Base-by-base conservation (phyloP, 2,797 vertebrate genomes). In the Acomys russatus region DNA sequence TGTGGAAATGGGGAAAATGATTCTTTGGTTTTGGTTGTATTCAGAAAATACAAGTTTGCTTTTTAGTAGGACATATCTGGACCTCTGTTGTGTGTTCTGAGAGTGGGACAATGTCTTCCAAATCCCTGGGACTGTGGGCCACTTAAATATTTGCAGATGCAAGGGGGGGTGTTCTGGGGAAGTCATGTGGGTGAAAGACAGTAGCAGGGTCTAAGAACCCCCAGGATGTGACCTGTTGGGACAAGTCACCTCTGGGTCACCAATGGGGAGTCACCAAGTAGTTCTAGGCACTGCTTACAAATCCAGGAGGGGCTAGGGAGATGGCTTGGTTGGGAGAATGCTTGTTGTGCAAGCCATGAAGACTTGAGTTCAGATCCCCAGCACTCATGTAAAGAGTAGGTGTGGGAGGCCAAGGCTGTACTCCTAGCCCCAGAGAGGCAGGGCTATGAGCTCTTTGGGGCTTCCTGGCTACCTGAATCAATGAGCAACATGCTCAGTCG, bases 21-120 rank as follows among this genome's bases (percentile, higher is more conserved):
- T 2, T 92, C 11, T 61, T 54, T 11, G 59, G 89, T 61, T 80
- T 44, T 79, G 71, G 0, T 33, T 51, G 30, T 15, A 51, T 22
- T 79, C 14, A 59, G 51, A 54, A 79, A 82, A 76, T 28, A 51
- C 20, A 73, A 11, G 6, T 44, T 93, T 78, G 66, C 73, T 87
- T 44, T 63, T 54, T 12, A 18, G 0, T 25, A 20, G 6, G 20
- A 59, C 11, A 90, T 92, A 51, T 95, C 74, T 14, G 33, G 7
- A 63, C 18, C 56, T 92, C 76, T 92, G 54, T 23, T 3, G 12
- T 64, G 74, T 64, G 68, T 90, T 95, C 88, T 76, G 77, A 54
- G 54, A 33, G 51, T 8, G 0, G 5, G 6, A 64, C 1, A 0
- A 38, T 11, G 23, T 20, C 77, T 94, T 35, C 20, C 35, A 61